Base-by-base conservation (phyloP, 2,888 invertebrate genomes). In the Acleris literana region DNA sequence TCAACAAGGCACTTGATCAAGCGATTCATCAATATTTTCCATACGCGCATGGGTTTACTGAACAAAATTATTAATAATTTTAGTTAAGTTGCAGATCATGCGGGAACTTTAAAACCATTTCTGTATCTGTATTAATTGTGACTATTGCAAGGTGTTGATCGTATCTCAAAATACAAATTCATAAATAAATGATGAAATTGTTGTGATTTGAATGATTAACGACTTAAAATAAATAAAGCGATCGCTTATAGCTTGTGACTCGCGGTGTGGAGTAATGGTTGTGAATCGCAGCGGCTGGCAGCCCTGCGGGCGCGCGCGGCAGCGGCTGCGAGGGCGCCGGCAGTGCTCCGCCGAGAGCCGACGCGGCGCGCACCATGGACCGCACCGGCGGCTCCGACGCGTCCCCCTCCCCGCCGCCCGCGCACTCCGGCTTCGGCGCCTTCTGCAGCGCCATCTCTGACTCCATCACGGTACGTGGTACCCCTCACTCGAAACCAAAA, bases 361-460 rank as follows among this genome's bases (percentile, higher is more conserved):
- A 56, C 53, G 60, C 64, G 80, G 79, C 60, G 62, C 64, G 53
- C 59, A 63, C 51, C 43, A 89, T 89, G 89, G 87, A 88, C 79
- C 86, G 86, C 82, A 76, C 83, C 79, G 80, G 81, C 83, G 86
- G 80, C 76, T 81, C 81, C 78, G 78, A 82, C 76, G 80, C 83
- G 81, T 70, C 72, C 64, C 68, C 68, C 60, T 51, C 74, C 74
- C 80, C 81, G 63, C 78, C 86, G 74, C 78, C 81, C 76, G 77
- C 86, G 73, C 78, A 84, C 71, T 82, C 85, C 77, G 86, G 90
- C 83, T 92, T 92, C 84, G 90, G 92, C 78, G 92, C 92, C 79
- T 90, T 92, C 87, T 92, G 92, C 88, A 90, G 78, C 87, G 92
- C 92, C 76, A 83, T 92, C 86, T 88, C 92, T 74, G 92, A 91